Percentiles rank a stretch among this genome's conserved stretches.
These are phyloP conservation scores for Spilarctia lutea DNA, from an alignment of 2,888 invertebrate species.

Conservation along the genomic window DNA sequence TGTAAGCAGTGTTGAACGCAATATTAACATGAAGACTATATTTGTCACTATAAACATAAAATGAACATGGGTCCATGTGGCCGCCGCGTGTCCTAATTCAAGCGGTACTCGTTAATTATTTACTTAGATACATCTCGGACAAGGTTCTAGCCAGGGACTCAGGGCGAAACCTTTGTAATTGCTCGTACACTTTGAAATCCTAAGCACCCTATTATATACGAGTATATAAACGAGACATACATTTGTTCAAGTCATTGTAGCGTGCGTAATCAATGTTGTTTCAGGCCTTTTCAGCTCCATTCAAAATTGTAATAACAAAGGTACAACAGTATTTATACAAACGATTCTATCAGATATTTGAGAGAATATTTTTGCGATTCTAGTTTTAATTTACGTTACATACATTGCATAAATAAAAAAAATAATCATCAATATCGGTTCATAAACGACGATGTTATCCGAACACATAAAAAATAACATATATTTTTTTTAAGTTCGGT, in stretches of 20 bases:
- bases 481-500: too few relatives aligned
- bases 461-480: too few relatives aligned
- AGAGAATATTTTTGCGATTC: not conserved
- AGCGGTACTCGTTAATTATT: slow-evolving; percentile 74
- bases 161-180: slow-evolving; percentile 66
- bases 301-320: slow-evolving; percentile 15
- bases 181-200: slow-evolving; percentile 68
- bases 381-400: not conserved
- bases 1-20: slow-evolving; percentile 51
- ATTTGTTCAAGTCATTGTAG: slow-evolving; percentile 23
- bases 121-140: slow-evolving; percentile 68
- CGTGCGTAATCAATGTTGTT: slow-evolving; percentile 11
- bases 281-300: slow-evolving; percentile 4
- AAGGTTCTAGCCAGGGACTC: slow-evolving; percentile 56
- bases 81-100: slow-evolving; percentile 65
- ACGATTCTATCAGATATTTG: slow-evolving; percentile 16
- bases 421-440: too few relatives aligned
- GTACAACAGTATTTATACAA: slow-evolving; percentile 5
- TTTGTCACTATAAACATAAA: slow-evolving; percentile 71
- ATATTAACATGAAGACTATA: slow-evolving; percentile 62
- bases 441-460: too few relatives aligned
- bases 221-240: slow-evolving; percentile 36
- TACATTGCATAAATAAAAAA: not conserved
- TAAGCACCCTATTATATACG: slow-evolving; percentile 48
- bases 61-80: slow-evolving; percentile 59